These are phyloP conservation scores for Drosophila repletoides DNA, from an alignment of 1,140 invertebrate species.

Conservation along the genomic window DNA sequence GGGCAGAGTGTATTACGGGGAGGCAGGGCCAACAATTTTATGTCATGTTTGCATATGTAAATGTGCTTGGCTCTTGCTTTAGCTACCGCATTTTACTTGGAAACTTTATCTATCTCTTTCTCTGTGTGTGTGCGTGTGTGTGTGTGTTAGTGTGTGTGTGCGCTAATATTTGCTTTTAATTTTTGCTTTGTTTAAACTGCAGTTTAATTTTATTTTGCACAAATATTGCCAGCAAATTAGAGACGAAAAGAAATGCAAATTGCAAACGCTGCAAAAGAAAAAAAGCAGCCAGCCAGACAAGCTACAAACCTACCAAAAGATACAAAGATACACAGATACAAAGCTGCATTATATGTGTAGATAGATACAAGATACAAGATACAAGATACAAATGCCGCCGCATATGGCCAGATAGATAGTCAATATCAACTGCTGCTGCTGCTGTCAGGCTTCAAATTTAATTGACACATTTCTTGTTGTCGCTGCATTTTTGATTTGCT, in stretches of 20 bases:
- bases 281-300: neutral
- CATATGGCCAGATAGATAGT: slow-evolving; percentile 22
- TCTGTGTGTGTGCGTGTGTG: slow-evolving; percentile 36
- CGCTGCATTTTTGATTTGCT: slow-evolving; percentile 5
- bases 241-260: slow-evolving; percentile 63
- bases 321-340: neutral
- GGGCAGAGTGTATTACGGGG: too few species aligned
- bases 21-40: slow-evolving; percentile 50
- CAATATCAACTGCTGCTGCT: slow-evolving; percentile 58
- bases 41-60: slow-evolving; percentile 81
- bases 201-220: slow-evolving; percentile 80
- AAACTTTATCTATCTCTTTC: neutral
- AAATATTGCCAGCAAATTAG: slow-evolving; percentile 76
- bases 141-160: slow-evolving; percentile 32
- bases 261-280: slow-evolving; percentile 26
- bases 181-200: slow-evolving; percentile 81
- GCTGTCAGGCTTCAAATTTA: slow-evolving; percentile 74
- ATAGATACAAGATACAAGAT: slow-evolving; percentile 8
- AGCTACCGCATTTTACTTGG: neutral
- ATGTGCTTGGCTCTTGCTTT: slow-evolving; percentile 39
- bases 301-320: too few species aligned
- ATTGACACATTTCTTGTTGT: slow-evolving; percentile 70
- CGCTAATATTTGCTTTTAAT: slow-evolving; percentile 79
- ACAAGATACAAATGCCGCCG: slow-evolving; percentile 7
- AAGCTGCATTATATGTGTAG: too few species aligned